A percentile compares a stretch with the other conserved stretches of the same genome.
Conservation (phyloP, 2,113 vertebrate species). For the Myodes glareolus region DNA sequence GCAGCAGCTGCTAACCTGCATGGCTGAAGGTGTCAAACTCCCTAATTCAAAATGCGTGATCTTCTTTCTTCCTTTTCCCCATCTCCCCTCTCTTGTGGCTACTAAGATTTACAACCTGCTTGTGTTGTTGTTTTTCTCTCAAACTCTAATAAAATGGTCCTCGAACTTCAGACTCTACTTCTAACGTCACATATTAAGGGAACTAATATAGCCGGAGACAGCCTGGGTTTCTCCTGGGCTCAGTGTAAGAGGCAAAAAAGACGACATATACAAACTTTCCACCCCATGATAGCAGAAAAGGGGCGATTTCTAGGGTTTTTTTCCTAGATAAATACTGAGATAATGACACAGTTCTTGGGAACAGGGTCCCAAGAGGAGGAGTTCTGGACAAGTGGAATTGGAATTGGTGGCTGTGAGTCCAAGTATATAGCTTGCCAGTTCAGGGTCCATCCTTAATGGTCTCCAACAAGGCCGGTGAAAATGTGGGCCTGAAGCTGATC, state of each 20-base stretch:
- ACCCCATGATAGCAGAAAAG: background rate
- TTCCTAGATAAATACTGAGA: background rate
- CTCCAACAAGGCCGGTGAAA: background rate
- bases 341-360: background rate
- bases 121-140: background rate
- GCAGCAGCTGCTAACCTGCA: background rate
- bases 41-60: too few species aligned
- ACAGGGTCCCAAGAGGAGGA: background rate
- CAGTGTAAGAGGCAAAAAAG: background rate
- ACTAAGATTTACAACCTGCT: background rate
- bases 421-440: background rate
- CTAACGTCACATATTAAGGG: background rate
- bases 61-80: too few species aligned
- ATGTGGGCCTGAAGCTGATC: background rate
- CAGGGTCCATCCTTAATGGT: background rate
- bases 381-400: background rate
- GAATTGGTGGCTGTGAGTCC: constrained; percentile 2
- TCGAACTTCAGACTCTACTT: background rate
- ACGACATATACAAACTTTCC: background rate
- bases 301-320: background rate
- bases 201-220: too few species aligned
- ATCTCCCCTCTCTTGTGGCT: background rate
- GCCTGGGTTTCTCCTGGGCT: background rate
- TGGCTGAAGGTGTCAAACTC: too few species aligned
- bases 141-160: background rate